Evolutionary conservation across 1,140 invertebrate species (phyloP).

Genomic region (Megalopta genalis): DNA sequence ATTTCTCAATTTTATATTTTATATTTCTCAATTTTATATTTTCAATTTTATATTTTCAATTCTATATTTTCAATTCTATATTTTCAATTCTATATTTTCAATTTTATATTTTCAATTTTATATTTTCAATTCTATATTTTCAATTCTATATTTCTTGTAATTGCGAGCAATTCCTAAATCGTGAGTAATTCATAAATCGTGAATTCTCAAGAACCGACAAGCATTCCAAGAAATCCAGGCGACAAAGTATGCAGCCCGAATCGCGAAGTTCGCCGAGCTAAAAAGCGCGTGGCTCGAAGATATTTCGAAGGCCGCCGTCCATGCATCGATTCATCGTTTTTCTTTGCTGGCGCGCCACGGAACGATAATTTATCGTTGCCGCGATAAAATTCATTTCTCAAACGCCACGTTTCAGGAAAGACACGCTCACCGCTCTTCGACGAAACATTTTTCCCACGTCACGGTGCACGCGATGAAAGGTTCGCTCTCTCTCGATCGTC

Average conservation of each 20-base stretch:
- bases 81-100: too few species aligned
- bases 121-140: too few species aligned
- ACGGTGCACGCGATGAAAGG: slow-evolving; percentile 4
- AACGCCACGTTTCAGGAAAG: not conserved
- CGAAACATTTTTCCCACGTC: slow-evolving; percentile 2
- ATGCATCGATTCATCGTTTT: not conserved
- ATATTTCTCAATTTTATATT: too few species aligned
- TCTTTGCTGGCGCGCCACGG: not conserved
- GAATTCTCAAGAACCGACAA: too few species aligned
- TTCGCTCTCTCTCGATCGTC: slow-evolving; percentile 11
- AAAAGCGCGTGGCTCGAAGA: not conserved
- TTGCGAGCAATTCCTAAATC: too few species aligned
- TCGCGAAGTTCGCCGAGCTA: not conserved
- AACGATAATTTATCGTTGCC: not conserved
- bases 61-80: too few species aligned
- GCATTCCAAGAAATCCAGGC: too few species aligned
- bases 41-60: too few species aligned
- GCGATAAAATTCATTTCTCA: slow-evolving; percentile 1
- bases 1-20: too few species aligned
- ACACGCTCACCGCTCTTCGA: not conserved
- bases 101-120: too few species aligned
- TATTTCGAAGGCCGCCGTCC: not conserved
- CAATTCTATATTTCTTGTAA: too few species aligned
- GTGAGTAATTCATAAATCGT: too few species aligned
- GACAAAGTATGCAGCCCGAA: not conserved